These are phyloP conservation scores for Druon quercuslanigerum DNA, from an alignment of 1,140 invertebrate genomes.

Conservation along the genomic window DNA sequence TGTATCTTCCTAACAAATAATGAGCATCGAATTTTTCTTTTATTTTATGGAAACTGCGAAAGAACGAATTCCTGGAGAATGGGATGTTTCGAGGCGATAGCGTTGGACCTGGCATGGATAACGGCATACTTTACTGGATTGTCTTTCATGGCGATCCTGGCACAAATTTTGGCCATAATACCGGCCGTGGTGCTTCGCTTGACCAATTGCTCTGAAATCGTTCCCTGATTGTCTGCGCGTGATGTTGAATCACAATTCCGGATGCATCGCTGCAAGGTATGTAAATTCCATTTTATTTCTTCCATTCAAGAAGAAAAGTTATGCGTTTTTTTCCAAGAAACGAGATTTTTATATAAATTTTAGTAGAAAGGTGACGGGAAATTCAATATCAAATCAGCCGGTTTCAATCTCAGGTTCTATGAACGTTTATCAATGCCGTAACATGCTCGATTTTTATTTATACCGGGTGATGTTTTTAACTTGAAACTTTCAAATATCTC, in stretches of 20 bases:
- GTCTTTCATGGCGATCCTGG: constrained; percentile 53
- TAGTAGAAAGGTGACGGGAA: background rate
- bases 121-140: constrained; percentile 48
- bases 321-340: background rate
- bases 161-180: constrained; percentile 51
- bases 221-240: constrained; percentile 12
- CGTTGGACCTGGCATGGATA: constrained; percentile 54
- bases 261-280: background rate
- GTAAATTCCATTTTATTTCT: background rate
- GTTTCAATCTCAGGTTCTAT: background rate
- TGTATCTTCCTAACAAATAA: too few species aligned
- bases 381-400: constrained; percentile 16
- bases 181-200: constrained; percentile 46
- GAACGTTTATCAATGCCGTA: constrained; percentile 14
- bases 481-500: too few species aligned
- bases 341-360: background rate
- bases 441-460: background rate
- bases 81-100: constrained; percentile 53
- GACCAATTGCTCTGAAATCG: constrained; percentile 39
- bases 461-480: too few species aligned
- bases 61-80: constrained; percentile 16
- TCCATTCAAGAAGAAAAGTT: background rate
- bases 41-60: background rate
- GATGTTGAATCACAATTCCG: constrained; percentile 15
- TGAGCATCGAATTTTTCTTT: background rate